These are phyloP conservation scores for Hipparchia sbordonii DNA, from an alignment of 2,888 invertebrate genomes.

Conservation along the genomic window DNA sequence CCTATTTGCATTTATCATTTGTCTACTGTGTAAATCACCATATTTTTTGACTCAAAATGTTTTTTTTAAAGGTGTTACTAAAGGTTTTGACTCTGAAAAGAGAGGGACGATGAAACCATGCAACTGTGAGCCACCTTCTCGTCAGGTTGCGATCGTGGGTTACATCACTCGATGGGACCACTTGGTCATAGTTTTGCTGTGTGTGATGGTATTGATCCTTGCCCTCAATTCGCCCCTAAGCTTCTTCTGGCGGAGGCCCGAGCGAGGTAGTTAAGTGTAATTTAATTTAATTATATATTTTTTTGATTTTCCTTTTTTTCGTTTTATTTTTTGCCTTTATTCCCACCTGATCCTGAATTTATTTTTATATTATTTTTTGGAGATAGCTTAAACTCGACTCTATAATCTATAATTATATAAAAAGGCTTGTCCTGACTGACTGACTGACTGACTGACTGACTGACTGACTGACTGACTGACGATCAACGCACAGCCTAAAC, in stretches of 20 bases:
- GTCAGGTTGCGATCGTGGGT: constrained; percentile 12
- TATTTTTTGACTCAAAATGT: too few relatives aligned
- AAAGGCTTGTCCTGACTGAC: too few relatives aligned
- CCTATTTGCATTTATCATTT: too few relatives aligned
- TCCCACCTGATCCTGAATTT: not conserved
- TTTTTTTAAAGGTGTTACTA: too few relatives aligned
- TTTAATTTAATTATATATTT: constrained; percentile 39
- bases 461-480: too few relatives aligned
- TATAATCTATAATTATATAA: too few relatives aligned
- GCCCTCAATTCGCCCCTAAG: constrained; percentile 50
- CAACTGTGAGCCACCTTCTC: not conserved
- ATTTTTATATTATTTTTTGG: not conserved
- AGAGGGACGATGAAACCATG: constrained; percentile 16
- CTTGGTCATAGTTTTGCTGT: constrained; percentile 49
- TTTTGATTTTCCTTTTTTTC: constrained; percentile 36
- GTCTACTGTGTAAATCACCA: too few relatives aligned
- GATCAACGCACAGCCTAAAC: too few relatives aligned
- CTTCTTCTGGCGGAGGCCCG: constrained; percentile 42
- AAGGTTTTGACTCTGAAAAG: not conserved
- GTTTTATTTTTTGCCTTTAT: constrained; percentile 40
- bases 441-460: too few relatives aligned
- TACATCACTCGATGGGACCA: constrained; percentile 45
- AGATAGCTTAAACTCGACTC: too few relatives aligned
- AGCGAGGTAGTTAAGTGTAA: constrained; percentile 49
- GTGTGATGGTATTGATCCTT: constrained; percentile 48